phyloP scores from a whole-genome alignment of 2,113 vertebrate genomes.

The Anolis carolinensis region DNA sequence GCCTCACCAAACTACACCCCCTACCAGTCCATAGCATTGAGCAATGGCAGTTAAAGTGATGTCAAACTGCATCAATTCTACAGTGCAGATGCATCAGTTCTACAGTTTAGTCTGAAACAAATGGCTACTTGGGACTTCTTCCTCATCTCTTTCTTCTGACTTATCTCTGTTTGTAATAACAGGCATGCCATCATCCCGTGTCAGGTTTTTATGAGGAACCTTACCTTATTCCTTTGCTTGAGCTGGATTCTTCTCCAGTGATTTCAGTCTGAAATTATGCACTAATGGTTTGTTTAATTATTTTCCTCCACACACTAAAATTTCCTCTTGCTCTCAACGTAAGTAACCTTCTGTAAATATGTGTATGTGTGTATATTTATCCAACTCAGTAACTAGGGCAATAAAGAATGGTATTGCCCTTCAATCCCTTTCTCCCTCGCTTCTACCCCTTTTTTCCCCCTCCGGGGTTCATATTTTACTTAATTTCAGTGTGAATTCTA shows the following conservation, averaged over 20 bases:
- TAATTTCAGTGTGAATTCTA: constrained; percentile 66
- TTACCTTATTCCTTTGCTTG: constrained; percentile 54
- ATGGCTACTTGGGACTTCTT: constrained; percentile 47
- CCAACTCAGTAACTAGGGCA: constrained; percentile 42
- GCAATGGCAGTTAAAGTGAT: no score
- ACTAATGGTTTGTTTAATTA: constrained; percentile 65
- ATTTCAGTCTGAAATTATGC: constrained; percentile 54
- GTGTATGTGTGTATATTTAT: constrained; percentile 48
- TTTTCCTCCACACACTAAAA: constrained; percentile 70
- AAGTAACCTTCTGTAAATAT: constrained; percentile 67
- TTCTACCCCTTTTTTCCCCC: not conserved
- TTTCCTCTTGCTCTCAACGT: constrained; percentile 73
- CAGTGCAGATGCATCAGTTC: no score
- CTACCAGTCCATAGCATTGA: no score
- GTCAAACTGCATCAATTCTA: no score
- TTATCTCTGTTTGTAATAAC: constrained; percentile 22
- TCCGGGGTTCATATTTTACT: constrained; percentile 33
- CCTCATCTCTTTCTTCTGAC: constrained; percentile 19
- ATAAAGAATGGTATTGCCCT: constrained; percentile 31
- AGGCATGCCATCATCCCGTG: not conserved
- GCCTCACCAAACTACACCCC: no score
- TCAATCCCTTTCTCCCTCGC: not conserved
- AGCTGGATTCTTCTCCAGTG: constrained; percentile 61
- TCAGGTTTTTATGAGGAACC: constrained; percentile 21
- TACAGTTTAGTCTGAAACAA: constrained; percentile 29